A percentile compares a stretch with the other conserved stretches of the same genome.
These are phyloP conservation scores for Temnothorax unifasciatus DNA, from an alignment of 2,888 invertebrate genomes.

Conservation along the genomic window DNA sequence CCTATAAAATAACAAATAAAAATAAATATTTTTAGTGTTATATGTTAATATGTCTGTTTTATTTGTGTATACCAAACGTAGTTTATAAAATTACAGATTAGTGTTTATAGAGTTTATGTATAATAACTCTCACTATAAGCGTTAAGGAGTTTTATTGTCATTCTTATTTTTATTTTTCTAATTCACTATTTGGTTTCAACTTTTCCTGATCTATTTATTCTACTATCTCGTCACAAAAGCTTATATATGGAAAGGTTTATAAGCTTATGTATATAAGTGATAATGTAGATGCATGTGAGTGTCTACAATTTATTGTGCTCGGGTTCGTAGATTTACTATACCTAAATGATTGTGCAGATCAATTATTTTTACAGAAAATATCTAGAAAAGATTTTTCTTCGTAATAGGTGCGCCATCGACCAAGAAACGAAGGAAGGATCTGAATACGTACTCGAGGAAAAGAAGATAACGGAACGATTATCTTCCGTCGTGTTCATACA, in stretches of 20 bases:
- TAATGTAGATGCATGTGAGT: not conserved
- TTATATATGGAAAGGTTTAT: not conserved
- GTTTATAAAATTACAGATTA: not conserved
- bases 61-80: not conserved
- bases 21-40: not conserved
- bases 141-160: not conserved
- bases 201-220: not conserved
- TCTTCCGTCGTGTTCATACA: conserved; percentile 19
- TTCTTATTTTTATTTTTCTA: not conserved
- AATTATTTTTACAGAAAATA: not conserved
- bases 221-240: not conserved
- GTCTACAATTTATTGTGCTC: not conserved
- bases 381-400: not conserved
- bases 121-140: too few relatives aligned
- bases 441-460: not conserved
- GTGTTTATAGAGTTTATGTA: not conserved
- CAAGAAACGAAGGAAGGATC: conserved; percentile 13
- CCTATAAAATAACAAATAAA: not conserved
- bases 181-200: not conserved
- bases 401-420: conserved; percentile 25
- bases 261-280: not conserved
- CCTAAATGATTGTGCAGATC: not conserved
- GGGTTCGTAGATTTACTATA: not conserved
- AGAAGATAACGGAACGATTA: conserved; percentile 25
- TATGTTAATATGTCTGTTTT: not conserved